Percentiles rank a stretch among this genome's conserved stretches.
phyloP scores from a whole-genome alignment of 2,113 vertebrate genomes.

The Poeciliopsis turrubarensis region DNA sequence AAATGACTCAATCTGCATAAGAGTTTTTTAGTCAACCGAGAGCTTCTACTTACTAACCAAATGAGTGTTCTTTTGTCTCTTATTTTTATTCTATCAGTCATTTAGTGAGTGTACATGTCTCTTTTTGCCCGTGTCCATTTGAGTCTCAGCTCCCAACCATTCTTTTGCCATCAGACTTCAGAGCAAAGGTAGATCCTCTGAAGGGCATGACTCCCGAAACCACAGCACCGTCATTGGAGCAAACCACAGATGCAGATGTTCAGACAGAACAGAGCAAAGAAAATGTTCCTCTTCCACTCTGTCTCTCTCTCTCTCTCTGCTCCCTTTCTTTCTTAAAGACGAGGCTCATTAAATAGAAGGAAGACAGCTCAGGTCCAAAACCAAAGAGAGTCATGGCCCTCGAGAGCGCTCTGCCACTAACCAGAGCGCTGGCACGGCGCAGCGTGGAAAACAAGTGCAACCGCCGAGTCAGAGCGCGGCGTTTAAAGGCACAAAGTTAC shows the following conservation, averaged over 20 bases:
- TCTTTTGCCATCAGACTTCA: conserved; percentile 47
- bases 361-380: conserved; percentile 59
- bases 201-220: conserved; percentile 64
- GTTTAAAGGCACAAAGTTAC: conserved; percentile 56
- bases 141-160: background rate
- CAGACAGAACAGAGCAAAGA: conserved; percentile 55
- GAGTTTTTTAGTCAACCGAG: conserved; percentile 20
- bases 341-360: conserved; percentile 69
- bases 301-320: conserved; percentile 49
- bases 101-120: conserved; percentile 11
- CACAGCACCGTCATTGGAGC: conserved; percentile 66
- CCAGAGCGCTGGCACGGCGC: conserved; percentile 50
- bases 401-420: conserved; percentile 59
- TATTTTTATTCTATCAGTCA: conserved; percentile 36
- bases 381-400: conserved; percentile 69
- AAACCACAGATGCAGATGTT: conserved; percentile 78
- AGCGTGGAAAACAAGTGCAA: conserved; percentile 68
- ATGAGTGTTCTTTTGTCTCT: conserved; percentile 29
- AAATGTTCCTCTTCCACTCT: conserved; percentile 47
- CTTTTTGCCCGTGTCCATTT: conserved; percentile 33
- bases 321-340: conserved; percentile 45
- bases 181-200: conserved; percentile 65
- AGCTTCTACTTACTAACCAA: conserved; percentile 30
- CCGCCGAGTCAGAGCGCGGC: conserved; percentile 42
- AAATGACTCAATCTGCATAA: conserved; percentile 32